Conservation (phyloP, 2,113 vertebrate species). For the Python bivittatus region DNA sequence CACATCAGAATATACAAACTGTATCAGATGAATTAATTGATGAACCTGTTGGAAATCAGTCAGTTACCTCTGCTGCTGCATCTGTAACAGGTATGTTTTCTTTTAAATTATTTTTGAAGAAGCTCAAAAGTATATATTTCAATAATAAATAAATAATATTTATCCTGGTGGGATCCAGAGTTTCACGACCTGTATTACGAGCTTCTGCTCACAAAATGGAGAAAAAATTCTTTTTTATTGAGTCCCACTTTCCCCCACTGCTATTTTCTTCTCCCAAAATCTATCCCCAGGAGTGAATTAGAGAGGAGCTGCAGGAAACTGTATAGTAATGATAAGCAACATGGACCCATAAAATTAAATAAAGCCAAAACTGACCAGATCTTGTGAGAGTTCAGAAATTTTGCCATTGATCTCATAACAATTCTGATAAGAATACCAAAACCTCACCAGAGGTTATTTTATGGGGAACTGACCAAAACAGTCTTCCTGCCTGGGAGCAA, state of each 20-base stretch:
- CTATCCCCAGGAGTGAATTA: neutral
- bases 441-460: neutral
- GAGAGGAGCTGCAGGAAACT: neutral
- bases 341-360: neutral
- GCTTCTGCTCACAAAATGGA: neutral
- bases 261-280: neutral
- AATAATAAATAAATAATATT: neutral
- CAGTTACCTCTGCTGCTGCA: slow-evolving; percentile 19
- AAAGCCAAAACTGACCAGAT: neutral
- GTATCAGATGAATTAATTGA: slow-evolving; percentile 48
- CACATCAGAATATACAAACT: slow-evolving; percentile 43
- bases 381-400: neutral
- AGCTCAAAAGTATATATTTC: neutral
- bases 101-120: neutral
- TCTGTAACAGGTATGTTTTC: slow-evolving; percentile 57
- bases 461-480: neutral
- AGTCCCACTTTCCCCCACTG: neutral
- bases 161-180: neutral
- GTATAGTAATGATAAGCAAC: neutral
- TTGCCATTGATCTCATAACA: neutral
- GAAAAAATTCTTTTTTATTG: neutral
- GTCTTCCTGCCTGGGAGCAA: neutral
- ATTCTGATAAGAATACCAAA: neutral
- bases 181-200: neutral
- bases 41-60: slow-evolving; percentile 17